phyloP scores from a whole-genome alignment of 2,113 vertebrate genomes.

The Egretta garzetta region DNA sequence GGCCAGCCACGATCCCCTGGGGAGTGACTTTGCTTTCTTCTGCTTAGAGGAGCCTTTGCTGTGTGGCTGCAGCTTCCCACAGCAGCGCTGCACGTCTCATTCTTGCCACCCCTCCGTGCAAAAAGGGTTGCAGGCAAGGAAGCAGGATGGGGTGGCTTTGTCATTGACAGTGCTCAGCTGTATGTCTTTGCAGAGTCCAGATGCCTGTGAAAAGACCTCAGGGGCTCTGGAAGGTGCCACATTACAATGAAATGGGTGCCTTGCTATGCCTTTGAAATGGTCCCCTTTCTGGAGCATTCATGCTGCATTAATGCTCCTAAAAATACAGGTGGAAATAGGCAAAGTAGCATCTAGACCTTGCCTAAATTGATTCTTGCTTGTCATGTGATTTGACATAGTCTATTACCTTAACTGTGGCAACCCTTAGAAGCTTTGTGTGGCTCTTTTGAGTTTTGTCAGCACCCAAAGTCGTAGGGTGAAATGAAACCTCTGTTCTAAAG shows the following conservation, averaged over 20 bases:
- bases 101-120: fast-evolving
- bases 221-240: background rate
- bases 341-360: background rate
- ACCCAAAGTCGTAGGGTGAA: background rate
- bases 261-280: background rate
- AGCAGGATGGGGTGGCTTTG: background rate
- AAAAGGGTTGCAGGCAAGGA: background rate
- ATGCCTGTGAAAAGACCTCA: fast-evolving
- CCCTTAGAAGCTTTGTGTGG: background rate
- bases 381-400: background rate
- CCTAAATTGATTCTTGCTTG: background rate
- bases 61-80: background rate
- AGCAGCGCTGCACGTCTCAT: fast-evolving
- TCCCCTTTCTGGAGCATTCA: background rate
- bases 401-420: background rate
- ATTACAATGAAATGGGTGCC: background rate
- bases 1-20: background rate
- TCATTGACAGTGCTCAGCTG: background rate
- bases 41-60: background rate
- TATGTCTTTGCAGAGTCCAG: background rate
- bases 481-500: background rate
- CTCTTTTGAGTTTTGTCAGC: background rate
- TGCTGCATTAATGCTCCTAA: background rate
- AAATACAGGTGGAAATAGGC: background rate
- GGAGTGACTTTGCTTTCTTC: background rate